Evolutionary conservation across 2,113 vertebrate species (phyloP).

Genomic region (Ahaetulla prasina): DNA sequence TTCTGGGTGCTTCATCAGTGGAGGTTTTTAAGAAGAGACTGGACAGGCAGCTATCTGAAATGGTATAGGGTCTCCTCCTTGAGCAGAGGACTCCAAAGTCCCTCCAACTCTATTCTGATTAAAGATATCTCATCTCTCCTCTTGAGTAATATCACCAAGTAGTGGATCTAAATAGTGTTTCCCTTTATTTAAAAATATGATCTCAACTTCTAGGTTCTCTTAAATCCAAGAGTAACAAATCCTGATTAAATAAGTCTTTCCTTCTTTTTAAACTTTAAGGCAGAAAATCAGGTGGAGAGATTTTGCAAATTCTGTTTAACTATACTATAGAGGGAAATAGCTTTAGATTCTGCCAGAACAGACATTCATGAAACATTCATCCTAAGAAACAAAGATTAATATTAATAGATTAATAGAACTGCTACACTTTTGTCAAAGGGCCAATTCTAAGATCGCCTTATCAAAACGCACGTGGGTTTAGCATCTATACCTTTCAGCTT

Average conservation of each 20-base stretch:
- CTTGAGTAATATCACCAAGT: neutral
- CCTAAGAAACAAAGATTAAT: neutral
- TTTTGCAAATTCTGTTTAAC: neutral
- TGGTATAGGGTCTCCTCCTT: neutral
- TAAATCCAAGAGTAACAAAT: neutral
- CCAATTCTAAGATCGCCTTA: conserved; percentile 54
- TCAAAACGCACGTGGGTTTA: neutral
- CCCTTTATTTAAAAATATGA: neutral
- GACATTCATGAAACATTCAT: neutral
- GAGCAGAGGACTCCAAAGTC: neutral
- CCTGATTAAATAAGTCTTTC: neutral
- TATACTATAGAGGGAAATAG: neutral
- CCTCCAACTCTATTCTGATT: neutral
- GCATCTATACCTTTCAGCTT: conserved; percentile 83
- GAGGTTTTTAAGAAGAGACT: neutral
- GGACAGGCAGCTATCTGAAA: neutral
- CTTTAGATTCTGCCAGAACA: neutral
- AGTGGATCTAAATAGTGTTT: neutral
- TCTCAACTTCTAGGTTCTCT: neutral
- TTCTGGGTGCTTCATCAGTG: neutral
- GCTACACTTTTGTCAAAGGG: neutral
- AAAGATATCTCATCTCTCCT: neutral
- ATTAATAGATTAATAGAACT: neutral
- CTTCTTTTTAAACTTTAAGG: neutral
- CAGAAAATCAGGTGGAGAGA: neutral